Evolutionary conservation across 2,888 invertebrate genomes (phyloP).

Genomic region (Mycalesis mineus): DNA sequence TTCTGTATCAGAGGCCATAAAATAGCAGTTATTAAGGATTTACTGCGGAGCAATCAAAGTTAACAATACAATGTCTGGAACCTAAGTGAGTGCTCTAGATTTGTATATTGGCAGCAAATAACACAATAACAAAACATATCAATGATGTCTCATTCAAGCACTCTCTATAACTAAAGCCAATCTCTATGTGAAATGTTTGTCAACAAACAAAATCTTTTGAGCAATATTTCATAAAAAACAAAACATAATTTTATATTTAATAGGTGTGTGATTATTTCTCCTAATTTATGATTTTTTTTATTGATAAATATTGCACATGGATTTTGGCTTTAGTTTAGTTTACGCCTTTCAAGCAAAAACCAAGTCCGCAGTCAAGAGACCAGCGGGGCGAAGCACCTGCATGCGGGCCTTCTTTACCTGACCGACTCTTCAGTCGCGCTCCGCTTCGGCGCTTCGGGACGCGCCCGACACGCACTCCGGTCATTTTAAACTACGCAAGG

Average conservation of each 20-base stretch:
- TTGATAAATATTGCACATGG: too few relatives aligned
- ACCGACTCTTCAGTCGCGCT: constrained; percentile 56
- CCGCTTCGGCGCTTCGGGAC: constrained; percentile 63
- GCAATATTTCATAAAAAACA: too few relatives aligned
- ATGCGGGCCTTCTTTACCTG: constrained; percentile 64
- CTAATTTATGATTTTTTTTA: too few relatives aligned
- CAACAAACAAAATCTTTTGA: too few relatives aligned
- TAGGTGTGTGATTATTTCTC: too few relatives aligned
- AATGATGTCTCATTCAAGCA: constrained; percentile 37
- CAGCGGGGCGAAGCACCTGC: constrained; percentile 46
- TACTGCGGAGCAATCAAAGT: too few relatives aligned
- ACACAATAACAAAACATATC: constrained; percentile 20
- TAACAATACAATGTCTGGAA: too few relatives aligned
- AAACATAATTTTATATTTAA: too few relatives aligned
- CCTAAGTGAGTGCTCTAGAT: too few relatives aligned
- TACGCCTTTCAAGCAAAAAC: constrained; percentile 49
- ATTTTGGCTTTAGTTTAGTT: too few relatives aligned
- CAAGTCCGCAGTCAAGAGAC: constrained; percentile 42
- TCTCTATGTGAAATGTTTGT: too few relatives aligned
- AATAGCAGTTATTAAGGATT: too few relatives aligned
- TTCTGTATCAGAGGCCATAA: background rate
- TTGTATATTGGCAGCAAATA: constrained; percentile 22
- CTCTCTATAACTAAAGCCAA: constrained; percentile 42
- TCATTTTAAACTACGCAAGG: constrained; percentile 51
- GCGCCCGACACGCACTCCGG: constrained; percentile 62